A percentile compares a stretch with the other conserved stretches of the same genome.
Evolutionary conservation across 2,888 invertebrate species (phyloP).

Genomic region (Acronicta alni): DNA sequence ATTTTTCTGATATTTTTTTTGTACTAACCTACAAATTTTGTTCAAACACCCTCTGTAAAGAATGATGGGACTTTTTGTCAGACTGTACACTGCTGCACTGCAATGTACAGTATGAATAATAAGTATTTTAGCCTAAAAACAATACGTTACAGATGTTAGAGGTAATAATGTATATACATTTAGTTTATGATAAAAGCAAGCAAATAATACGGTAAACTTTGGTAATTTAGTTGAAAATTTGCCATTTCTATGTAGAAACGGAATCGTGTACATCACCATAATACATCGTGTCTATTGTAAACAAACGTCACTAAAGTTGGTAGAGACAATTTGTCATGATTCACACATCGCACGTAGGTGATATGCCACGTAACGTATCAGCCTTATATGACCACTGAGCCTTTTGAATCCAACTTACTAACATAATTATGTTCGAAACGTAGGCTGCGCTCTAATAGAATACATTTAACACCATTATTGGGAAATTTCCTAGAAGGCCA

Average conservation of each 20-base stretch:
- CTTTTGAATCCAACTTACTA: constrained; percentile 30
- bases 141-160: too few species aligned
- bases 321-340: constrained; percentile 48
- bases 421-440: constrained; percentile 26
- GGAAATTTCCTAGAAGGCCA: constrained; percentile 17
- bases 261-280: background rate
- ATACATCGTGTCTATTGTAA: constrained; percentile 29
- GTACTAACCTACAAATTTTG: too few species aligned
- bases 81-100: too few species aligned
- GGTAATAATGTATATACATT: too few species aligned
- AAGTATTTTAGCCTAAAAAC: too few species aligned
- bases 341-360: constrained; percentile 44
- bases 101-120: too few species aligned
- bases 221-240: background rate
- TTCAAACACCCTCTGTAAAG: too few species aligned
- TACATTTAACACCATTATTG: constrained; percentile 16
- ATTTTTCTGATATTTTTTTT: too few species aligned
- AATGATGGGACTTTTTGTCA: too few species aligned
- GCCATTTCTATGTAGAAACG: constrained; percentile 7
- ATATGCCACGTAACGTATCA: constrained; percentile 21
- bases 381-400: constrained; percentile 12
- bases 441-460: constrained; percentile 19
- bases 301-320: constrained; percentile 45
- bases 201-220: background rate
- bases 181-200: background rate